A percentile compares a stretch with the other conserved stretches of the same genome.
These are phyloP conservation scores for Aythya baeri DNA, from an alignment of 2,113 vertebrate species.

Conservation along the genomic window DNA sequence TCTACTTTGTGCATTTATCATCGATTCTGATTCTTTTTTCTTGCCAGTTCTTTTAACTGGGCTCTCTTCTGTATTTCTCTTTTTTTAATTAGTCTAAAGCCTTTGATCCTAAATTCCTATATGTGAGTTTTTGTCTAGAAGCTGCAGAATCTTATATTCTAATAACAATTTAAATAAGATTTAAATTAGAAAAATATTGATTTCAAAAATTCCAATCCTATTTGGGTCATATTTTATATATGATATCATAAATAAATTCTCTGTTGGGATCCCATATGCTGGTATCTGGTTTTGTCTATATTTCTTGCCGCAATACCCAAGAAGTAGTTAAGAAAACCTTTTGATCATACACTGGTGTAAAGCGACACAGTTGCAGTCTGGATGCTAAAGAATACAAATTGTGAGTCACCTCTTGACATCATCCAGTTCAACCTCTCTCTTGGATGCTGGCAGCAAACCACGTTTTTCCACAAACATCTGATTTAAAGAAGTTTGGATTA, in stretches of 20 bases:
- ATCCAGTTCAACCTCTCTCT: not conserved
- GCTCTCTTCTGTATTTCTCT: not conserved
- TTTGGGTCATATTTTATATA: not conserved
- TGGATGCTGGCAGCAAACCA: not conserved
- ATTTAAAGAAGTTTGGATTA: not conserved
- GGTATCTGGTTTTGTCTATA: not conserved
- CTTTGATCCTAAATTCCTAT: not conserved
- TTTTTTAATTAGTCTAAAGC: not conserved
- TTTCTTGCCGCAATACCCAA: not conserved
- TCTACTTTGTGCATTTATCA: not conserved
- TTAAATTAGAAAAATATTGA: not conserved
- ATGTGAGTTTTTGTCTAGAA: not conserved
- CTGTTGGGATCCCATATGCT: not conserved
- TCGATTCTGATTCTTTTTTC: not conserved
- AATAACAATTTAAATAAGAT: not conserved
- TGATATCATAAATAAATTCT: not conserved
- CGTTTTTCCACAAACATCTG: not conserved
- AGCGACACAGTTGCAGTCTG: not conserved
- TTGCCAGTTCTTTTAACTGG: not conserved
- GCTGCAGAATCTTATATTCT: not conserved
- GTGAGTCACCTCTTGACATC: not conserved
- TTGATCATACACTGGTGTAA: not conserved
- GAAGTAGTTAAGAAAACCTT: not conserved
- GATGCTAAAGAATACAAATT: not conserved
- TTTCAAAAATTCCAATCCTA: not conserved